These are phyloP conservation scores for Cloeon dipterum DNA, from an alignment of 2,888 invertebrate species.

Conservation along the genomic window DNA sequence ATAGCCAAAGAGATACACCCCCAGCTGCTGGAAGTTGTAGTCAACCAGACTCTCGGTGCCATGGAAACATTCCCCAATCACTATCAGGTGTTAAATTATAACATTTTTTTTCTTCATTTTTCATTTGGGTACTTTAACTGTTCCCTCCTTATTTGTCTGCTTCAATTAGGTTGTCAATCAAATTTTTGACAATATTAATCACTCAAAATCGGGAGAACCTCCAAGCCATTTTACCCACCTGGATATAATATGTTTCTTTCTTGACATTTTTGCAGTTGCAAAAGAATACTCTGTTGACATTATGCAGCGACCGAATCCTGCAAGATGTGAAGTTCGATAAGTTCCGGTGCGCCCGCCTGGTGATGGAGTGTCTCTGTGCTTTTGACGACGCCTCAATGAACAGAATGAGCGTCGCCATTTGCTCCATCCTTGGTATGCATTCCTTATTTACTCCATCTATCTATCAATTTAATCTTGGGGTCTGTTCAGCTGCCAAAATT, in stretches of 20 bases:
- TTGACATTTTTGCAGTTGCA: constrained; percentile 31
- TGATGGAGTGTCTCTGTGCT: constrained; percentile 42
- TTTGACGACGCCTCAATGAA: constrained; percentile 47
- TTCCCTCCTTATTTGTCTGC: neutral
- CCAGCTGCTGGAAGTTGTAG: constrained; percentile 30
- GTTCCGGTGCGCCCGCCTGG: constrained; percentile 40
- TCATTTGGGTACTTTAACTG: neutral
- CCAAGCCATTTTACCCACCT: neutral
- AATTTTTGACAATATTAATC: neutral
- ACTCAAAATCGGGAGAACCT: neutral
- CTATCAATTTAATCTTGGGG: no score
- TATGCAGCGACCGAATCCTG: constrained; percentile 53
- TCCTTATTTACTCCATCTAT: neutral
- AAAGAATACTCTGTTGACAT: constrained; percentile 44
- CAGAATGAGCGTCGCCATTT: constrained; percentile 58
- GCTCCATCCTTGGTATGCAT: constrained; percentile 35
- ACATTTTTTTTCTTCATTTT: neutral
- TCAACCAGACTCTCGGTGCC: constrained; percentile 35
- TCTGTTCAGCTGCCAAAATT: constrained; percentile 29
- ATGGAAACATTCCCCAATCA: constrained; percentile 43
- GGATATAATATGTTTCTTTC: neutral
- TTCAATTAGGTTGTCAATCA: neutral
- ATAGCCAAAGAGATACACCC: constrained; percentile 38
- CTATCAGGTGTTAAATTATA: constrained; percentile 23
- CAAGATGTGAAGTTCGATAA: constrained; percentile 42